Evolutionary conservation across 2,888 invertebrate genomes (phyloP).

Genomic region (Bruchidius siliquastri): DNA sequence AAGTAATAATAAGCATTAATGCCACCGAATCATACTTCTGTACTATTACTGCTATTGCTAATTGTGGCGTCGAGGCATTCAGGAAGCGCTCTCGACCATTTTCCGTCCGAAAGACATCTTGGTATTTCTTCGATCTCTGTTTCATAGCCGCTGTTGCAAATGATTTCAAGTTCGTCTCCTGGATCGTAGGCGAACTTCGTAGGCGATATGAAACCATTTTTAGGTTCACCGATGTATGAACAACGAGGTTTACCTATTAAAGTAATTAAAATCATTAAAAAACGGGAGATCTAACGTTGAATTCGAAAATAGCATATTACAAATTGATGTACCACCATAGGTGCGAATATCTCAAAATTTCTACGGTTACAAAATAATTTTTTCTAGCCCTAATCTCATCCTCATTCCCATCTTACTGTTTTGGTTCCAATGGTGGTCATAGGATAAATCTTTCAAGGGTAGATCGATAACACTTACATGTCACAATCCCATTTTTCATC

Average conservation of each 20-base stretch:
- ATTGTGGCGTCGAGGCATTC: constrained; percentile 55
- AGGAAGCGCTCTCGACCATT: constrained; percentile 65
- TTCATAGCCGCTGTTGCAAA: constrained; percentile 64
- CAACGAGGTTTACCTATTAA: constrained; percentile 65
- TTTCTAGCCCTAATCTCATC: no score
- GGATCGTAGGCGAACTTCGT: constrained; percentile 71
- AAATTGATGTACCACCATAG: no score
- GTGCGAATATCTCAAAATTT: no score
- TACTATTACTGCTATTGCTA: constrained; percentile 1
- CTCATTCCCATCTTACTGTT: no score
- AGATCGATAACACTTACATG: no score
- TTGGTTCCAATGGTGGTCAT: no score
- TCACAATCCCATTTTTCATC: no score
- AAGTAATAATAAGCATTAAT: no score
- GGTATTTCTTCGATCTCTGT: constrained; percentile 48
- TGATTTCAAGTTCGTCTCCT: constrained; percentile 65
- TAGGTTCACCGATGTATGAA: constrained; percentile 67
- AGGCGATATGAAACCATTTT: constrained; percentile 65
- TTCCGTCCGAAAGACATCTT: constrained; percentile 61
- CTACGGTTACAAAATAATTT: no score
- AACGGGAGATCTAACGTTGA: no score
- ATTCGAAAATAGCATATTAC: no score
- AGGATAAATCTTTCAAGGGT: no score
- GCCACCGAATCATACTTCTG: constrained; percentile 2
- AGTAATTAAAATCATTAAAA: constrained; percentile 1